Percentiles rank a stretch among this genome's conserved stretches.
Evolutionary conservation across 2,113 vertebrate species (phyloP).

Genomic region (Diadophis punctatus): DNA sequence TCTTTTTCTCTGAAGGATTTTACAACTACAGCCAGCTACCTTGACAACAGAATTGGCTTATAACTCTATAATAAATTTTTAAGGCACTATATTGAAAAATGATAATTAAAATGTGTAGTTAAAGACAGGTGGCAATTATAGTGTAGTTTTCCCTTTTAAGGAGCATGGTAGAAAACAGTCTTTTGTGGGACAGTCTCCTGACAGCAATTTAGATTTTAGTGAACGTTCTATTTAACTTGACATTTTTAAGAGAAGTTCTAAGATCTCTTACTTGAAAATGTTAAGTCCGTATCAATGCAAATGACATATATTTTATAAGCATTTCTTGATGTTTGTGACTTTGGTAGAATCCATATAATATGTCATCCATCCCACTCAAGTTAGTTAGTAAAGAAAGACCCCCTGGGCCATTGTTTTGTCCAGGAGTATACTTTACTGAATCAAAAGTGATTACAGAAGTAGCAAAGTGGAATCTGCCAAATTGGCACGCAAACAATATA

Average conservation of each 20-base stretch:
- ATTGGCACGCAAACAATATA: not conserved
- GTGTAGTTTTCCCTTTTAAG: slow-evolving; percentile 8
- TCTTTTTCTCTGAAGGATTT: not conserved
- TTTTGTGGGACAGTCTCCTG: not conserved
- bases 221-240: not conserved
- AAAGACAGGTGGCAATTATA: slow-evolving; percentile 10
- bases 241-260: not conserved
- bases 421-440: not conserved
- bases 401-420: not conserved
- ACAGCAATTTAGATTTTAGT: not conserved
- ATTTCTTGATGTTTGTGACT: not conserved
- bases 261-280: not conserved
- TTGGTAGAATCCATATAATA: not conserved
- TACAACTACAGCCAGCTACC: not conserved
- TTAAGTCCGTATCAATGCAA: not conserved
- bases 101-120: slow-evolving; percentile 6
- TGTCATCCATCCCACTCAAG: not conserved
- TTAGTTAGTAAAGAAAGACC: not conserved
- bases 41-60: slow-evolving; percentile 3
- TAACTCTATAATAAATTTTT: not conserved
- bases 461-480: not conserved
- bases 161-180: not conserved
- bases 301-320: not conserved
- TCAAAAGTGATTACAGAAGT: not conserved
- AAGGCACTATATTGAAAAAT: not conserved